A percentile compares a stretch with the other conserved stretches of the same genome.
phyloP scores from a whole-genome alignment of 2,888 invertebrate species.

The Mythimna lalbum region DNA sequence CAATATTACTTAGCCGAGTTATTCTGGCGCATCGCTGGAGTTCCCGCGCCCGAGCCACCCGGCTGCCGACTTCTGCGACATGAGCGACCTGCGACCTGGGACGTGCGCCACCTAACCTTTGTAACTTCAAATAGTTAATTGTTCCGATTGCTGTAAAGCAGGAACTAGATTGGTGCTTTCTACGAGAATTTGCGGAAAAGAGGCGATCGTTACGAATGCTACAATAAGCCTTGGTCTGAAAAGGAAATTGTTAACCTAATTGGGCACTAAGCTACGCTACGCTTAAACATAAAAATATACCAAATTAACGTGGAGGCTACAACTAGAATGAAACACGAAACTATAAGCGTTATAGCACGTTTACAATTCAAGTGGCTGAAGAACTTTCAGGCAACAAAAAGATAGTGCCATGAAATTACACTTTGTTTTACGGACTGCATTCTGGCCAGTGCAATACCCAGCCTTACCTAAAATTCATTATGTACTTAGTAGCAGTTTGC shows the following conservation, averaged over 20 bases:
- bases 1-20: slow-evolving; percentile 86
- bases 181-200: slow-evolving; percentile 22
- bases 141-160: slow-evolving; percentile 15
- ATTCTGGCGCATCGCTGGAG: slow-evolving; percentile 58
- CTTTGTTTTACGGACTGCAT: slow-evolving; percentile 48
- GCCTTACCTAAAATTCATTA: slow-evolving; percentile 57
- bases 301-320: slow-evolving; percentile 8
- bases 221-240: slow-evolving; percentile 35
- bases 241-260: slow-evolving; percentile 45
- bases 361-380: slow-evolving; percentile 14
- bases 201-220: slow-evolving; percentile 29
- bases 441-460: slow-evolving; percentile 44
- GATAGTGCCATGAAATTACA: slow-evolving; percentile 18
- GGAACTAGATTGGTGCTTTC: slow-evolving; percentile 27
- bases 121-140: slow-evolving; percentile 19
- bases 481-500: slow-evolving; percentile 61
- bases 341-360: slow-evolving; percentile 6
- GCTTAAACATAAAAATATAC: slow-evolving; percentile 23
- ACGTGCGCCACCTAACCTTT: slow-evolving; percentile 34
- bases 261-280: slow-evolving; percentile 34
- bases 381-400: slow-evolving; percentile 7
- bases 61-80: slow-evolving; percentile 41
- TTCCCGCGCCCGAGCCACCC: slow-evolving; percentile 27
- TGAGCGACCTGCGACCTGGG: slow-evolving; percentile 28
- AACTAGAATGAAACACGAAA: slow-evolving; percentile 16